Base-by-base conservation (phyloP, 1,140 invertebrate genomes). In the Drosophila punjabiensis region DNA sequence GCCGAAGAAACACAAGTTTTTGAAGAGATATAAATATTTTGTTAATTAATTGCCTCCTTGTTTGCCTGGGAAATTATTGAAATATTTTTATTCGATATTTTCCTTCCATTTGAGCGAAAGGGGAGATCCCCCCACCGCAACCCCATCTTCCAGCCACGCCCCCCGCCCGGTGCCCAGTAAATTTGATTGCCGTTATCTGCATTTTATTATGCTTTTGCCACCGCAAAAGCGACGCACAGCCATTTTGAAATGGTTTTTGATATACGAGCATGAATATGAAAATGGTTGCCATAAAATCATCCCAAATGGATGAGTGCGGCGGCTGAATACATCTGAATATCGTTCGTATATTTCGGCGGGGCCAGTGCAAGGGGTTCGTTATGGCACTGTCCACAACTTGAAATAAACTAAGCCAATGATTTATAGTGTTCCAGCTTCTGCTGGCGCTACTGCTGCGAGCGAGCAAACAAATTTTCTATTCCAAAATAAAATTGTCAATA, bases 171-270 rank as follows among this genome's bases (percentile, higher is more conserved):
- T 32, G 30, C 53, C 47, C 61, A 71, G 73, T 79, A 78, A 81
- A 81, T 85, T 85, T 86, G 82, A 89, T 86, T 89, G 85, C 85
- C 70, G 75, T 79, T 89, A 90, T 86, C 85, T 89, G 85, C 79
- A 86, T 90, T 90, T 89, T 89, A 89, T 89, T 89, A 82, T 85
- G 82, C 82, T 81, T 76, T 69, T 76, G 75, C 63, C 59, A 83
- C 80, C 67, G 80, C 80, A 82, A 59, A 67, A 81, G 73, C 66
- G 32, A 73, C 70, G 73, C 73, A 67, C 75, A 66, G 76, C 62
- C 82, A 78, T 78, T 89, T 47, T 62, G 48, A 89, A 88, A 81
- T 89, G 85, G 69, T 63, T 89, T 84, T 83, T 88, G 85, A 88
- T 88, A 88, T 78, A 88, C 81, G 85, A 74, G 67, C 74, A 76